phyloP scores from a whole-genome alignment of 2,888 invertebrate species.

The Synergus gifuensis region DNA sequence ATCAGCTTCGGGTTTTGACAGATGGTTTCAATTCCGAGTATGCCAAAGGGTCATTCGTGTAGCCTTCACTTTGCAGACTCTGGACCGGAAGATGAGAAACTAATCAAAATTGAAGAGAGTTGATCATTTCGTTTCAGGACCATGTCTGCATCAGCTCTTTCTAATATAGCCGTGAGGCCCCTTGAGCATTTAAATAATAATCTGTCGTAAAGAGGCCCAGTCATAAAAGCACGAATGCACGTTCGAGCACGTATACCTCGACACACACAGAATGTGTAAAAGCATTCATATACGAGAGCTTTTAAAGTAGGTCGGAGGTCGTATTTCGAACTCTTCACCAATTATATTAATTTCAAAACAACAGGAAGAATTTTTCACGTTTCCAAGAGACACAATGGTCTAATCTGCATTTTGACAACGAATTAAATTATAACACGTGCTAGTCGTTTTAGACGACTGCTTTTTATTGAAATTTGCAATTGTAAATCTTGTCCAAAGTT shows the following conservation, averaged over 20 bases:
- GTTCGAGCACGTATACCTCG: conserved; percentile 57
- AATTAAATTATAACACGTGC: conserved; percentile 2
- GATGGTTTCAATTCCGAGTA: conserved; percentile 49
- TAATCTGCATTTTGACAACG: conserved; percentile 4
- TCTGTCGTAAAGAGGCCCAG: conserved; percentile 65
- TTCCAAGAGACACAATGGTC: not conserved
- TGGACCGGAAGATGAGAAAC: conserved; percentile 53
- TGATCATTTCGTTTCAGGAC: conserved; percentile 19
- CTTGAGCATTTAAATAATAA: conserved; percentile 70
- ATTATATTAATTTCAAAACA: conserved; percentile 8
- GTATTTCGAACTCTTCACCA: not conserved
- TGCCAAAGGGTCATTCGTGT: conserved; percentile 20
- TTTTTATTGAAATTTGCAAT: conserved; percentile 31
- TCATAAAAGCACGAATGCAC: conserved; percentile 60
- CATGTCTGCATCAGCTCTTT: not conserved
- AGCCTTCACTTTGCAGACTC: conserved; percentile 49
- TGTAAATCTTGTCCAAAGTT: conserved; percentile 27
- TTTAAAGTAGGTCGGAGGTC: conserved; percentile 13
- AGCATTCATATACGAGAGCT: conserved; percentile 36
- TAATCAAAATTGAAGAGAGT: conserved; percentile 30
- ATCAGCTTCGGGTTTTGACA: conserved; percentile 43
- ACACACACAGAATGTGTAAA: conserved; percentile 48
- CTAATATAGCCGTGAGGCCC: conserved; percentile 48
- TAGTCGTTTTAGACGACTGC: conserved; percentile 17
- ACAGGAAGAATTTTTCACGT: not conserved